Percentiles rank a stretch among this genome's conserved stretches.
Evolutionary conservation across 2,888 invertebrate genomes (phyloP).

Genomic region (Calliphora vomitoria): DNA sequence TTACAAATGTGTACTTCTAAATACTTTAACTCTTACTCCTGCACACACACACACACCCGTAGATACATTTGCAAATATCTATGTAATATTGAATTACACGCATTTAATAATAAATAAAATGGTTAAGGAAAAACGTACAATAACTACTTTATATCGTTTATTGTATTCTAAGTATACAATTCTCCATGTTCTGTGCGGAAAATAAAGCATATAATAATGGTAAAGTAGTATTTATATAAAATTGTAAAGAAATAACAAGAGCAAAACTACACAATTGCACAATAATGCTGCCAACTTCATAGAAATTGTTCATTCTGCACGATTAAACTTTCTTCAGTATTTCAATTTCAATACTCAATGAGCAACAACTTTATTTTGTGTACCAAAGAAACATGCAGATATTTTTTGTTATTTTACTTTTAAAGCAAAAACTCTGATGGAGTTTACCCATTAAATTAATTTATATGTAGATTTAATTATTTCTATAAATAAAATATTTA

Average conservation of each 20-base stretch:
- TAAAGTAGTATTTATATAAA: not conserved
- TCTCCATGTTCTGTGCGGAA: not conserved
- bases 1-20: not conserved
- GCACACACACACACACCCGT: no score
- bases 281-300: not conserved
- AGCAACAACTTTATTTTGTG: constrained; percentile 21
- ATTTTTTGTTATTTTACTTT: no score
- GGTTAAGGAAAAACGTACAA: constrained; percentile 1
- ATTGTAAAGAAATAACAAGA: not conserved
- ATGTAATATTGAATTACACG: constrained; percentile 17
- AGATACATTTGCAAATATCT: not conserved
- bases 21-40: not conserved
- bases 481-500: no score
- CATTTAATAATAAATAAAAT: constrained; percentile 31
- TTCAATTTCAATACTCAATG: constrained; percentile 29
- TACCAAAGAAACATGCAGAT: not conserved
- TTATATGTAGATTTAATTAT: no score
- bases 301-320: constrained; percentile 38
- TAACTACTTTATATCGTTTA: constrained; percentile 14
- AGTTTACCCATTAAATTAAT: no score
- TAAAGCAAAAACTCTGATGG: no score
- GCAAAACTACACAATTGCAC: not conserved
- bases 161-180: constrained; percentile 1
- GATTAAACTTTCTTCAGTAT: constrained; percentile 23
- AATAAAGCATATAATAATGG: not conserved